Evolutionary conservation across 2,888 invertebrate genomes (phyloP).

Genomic region (Adelognathus sp.): DNA sequence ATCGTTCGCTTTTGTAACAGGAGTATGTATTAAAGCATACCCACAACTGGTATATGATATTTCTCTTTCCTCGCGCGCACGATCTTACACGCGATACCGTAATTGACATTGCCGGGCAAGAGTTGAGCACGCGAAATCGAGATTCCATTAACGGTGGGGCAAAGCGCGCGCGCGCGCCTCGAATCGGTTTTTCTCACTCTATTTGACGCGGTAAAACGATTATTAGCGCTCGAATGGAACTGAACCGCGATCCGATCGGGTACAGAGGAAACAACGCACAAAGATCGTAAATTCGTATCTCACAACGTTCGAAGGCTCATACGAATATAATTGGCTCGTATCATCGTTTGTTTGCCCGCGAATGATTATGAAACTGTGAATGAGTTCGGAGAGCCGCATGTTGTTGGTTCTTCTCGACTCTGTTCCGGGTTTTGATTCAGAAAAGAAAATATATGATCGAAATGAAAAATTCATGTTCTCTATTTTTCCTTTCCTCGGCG

Average conservation of each 20-base stretch:
- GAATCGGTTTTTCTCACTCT: neutral
- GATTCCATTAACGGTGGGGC: conserved; percentile 40
- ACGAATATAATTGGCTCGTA: too few relatives aligned
- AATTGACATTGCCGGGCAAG: conserved; percentile 36
- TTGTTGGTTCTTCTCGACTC: neutral
- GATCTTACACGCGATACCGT: conserved; percentile 30
- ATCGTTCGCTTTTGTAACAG: conserved; percentile 33
- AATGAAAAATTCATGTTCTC: conserved; percentile 49
- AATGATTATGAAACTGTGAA: conserved; percentile 31
- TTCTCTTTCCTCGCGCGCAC: conserved; percentile 8
- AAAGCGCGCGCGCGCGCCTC: neutral
- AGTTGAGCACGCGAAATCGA: conserved; percentile 16
- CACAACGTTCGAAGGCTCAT: conserved; percentile 34
- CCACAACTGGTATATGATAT: conserved; percentile 15
- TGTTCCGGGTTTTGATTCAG: conserved; percentile 52
- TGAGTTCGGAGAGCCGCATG: neutral
- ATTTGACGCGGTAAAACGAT: conserved; percentile 21
- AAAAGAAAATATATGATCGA: conserved; percentile 23
- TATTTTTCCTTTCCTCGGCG: neutral
- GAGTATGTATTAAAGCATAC: neutral
- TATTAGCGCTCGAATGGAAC: conserved; percentile 20
- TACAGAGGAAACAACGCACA: neutral
- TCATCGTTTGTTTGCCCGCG: neutral
- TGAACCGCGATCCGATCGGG: conserved; percentile 20
- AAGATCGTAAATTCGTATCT: conserved; percentile 45